Conservation (phyloP, 1,140 invertebrate species). For the Hylyphantes graminicola region DNA sequence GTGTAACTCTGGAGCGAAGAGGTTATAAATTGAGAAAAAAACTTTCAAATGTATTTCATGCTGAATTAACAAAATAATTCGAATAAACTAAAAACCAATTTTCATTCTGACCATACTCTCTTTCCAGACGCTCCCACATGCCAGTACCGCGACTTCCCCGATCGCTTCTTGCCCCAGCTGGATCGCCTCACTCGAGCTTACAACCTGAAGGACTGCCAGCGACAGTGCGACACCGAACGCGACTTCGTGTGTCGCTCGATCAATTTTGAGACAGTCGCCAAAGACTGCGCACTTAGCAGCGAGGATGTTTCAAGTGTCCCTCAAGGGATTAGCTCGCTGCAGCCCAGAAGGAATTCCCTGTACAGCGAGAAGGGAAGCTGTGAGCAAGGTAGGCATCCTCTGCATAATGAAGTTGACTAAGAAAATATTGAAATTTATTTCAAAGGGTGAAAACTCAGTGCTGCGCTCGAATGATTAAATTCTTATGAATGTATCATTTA, state of each 20-base stretch:
- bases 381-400: constrained; percentile 68
- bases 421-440: too few relatives aligned
- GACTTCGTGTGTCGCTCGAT: constrained; percentile 69
- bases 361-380: constrained; percentile 71
- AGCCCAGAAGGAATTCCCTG: constrained; percentile 66
- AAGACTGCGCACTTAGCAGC: constrained; percentile 71
- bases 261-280: constrained; percentile 65
- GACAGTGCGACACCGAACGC: constrained; percentile 69
- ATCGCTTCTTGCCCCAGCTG: constrained; percentile 68
- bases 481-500: too few relatives aligned
- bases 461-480: too few relatives aligned
- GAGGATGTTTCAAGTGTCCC: constrained; percentile 68
- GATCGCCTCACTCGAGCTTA: constrained; percentile 66
- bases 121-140: constrained; percentile 70
- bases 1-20: too few relatives aligned
- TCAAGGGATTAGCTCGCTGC: constrained; percentile 47
- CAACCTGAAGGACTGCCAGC: constrained; percentile 68
- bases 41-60: too few relatives aligned
- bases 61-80: too few relatives aligned
- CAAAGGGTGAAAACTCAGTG: too few relatives aligned
- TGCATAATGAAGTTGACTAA: background rate
- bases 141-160: constrained; percentile 69
- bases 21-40: too few relatives aligned
- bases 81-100: too few relatives aligned
- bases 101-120: too few relatives aligned